Percentiles rank a stretch among this genome's conserved stretches.
Conservation (phyloP, 2,888 invertebrate genomes). For the Polylopha cassiicola region DNA sequence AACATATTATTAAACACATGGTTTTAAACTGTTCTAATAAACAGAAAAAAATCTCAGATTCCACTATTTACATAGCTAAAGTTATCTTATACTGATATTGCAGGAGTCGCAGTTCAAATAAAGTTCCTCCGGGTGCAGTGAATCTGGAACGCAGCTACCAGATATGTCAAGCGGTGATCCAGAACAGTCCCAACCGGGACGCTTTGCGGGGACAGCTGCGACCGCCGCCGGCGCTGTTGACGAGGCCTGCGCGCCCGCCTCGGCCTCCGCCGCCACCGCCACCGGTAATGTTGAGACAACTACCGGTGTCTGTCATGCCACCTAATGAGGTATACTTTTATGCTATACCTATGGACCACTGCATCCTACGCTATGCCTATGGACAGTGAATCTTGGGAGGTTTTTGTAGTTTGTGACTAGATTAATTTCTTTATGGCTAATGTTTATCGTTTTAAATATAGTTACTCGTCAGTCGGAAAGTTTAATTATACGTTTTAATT, state of each 20-base stretch:
- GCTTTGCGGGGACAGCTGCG: constrained; percentile 90
- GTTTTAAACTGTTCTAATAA: too few species aligned
- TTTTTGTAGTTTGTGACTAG: too few species aligned
- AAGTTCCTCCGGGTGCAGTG: constrained; percentile 92
- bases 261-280: constrained; percentile 59
- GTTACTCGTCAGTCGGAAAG: too few species aligned
- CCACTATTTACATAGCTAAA: not conserved
- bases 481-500: constrained; percentile 1
- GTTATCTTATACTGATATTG: constrained; percentile 24
- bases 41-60: not conserved
- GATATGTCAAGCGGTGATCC: constrained; percentile 95
- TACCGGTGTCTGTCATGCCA: constrained; percentile 79
- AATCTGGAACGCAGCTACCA: constrained; percentile 96
- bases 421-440: too few species aligned
- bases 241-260: constrained; percentile 57
- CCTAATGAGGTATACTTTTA: constrained; percentile 53
- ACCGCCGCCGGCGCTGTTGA: constrained; percentile 88
- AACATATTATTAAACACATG: too few species aligned
- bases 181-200: constrained; percentile 94
- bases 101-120: constrained; percentile 80
- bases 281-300: constrained; percentile 77
- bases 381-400: too few species aligned
- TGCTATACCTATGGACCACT: not conserved
- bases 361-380: too few species aligned
- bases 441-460: too few species aligned